These are phyloP conservation scores for Toxonevra muliebris DNA, from an alignment of 2,888 invertebrate species.

Conservation along the genomic window DNA sequence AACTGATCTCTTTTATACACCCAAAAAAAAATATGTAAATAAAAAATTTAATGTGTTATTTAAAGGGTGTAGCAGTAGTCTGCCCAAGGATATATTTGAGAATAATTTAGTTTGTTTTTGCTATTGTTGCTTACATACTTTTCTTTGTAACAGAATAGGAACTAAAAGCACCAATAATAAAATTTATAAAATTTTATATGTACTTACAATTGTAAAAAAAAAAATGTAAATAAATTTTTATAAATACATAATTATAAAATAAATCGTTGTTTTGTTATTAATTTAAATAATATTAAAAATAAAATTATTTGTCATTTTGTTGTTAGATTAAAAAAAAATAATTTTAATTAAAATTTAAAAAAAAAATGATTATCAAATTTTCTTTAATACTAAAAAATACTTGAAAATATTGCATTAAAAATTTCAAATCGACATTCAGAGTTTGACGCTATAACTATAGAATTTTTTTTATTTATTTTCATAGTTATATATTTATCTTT, in stretches of 20 bases:
- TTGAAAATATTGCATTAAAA: conserved; percentile 49
- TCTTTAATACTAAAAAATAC: not conserved
- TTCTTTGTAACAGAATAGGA: conserved; percentile 44
- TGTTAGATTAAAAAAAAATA: conserved; percentile 13
- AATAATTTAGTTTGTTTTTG: no score
- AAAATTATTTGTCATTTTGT: conserved; percentile 15
- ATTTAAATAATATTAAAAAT: conserved; percentile 13
- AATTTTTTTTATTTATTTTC: conserved; percentile 23
- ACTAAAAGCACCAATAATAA: conserved; percentile 56
- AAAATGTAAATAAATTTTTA: not conserved
- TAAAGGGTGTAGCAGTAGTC: no score
- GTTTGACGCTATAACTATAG: conserved; percentile 12
- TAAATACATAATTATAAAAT: not conserved
- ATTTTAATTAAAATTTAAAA: not conserved
- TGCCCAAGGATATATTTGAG: no score
- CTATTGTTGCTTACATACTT: no score
- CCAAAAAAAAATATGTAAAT: no score
- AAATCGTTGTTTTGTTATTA: conserved; percentile 21
- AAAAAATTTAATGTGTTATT: no score
- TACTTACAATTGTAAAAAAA: not conserved
- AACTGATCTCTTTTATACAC: no score
- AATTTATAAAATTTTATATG: conserved; percentile 20
- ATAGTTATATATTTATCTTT: not conserved
- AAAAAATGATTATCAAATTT: conserved; percentile 15
- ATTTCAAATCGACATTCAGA: conserved; percentile 44